These are phyloP conservation scores for Syrmaticus mikado DNA, from an alignment of 2,113 vertebrate genomes.

Conservation along the genomic window DNA sequence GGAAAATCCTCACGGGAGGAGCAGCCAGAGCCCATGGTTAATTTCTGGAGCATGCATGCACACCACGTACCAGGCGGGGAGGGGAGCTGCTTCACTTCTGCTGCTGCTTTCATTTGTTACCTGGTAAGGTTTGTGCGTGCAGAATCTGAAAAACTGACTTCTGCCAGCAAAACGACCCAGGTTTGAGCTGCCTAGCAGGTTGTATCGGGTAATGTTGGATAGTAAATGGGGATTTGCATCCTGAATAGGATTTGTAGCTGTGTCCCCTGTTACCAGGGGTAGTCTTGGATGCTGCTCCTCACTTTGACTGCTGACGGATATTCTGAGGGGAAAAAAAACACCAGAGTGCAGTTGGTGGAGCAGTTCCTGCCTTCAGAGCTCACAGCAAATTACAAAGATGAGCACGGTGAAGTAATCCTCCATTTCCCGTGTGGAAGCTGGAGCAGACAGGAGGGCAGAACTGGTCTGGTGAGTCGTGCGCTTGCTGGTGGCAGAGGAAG, in stretches of 20 bases:
- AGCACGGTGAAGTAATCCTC: neutral
- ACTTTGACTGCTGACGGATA: slow-evolving; percentile 14
- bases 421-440: slow-evolving; percentile 17
- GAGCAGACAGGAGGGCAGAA: slow-evolving; percentile 12
- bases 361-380: neutral
- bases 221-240: neutral
- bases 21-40: slow-evolving; percentile 39
- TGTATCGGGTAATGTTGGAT: neutral
- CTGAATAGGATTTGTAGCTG: neutral
- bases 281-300: slow-evolving; percentile 19
- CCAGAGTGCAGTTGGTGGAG: neutral
- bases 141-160: slow-evolving; percentile 13
- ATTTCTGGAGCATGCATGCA: slow-evolving; percentile 17
- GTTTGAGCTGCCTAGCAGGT: neutral
- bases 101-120: neutral
- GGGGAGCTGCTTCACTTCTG: neutral
- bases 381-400: neutral
- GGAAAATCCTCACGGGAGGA: slow-evolving; percentile 34
- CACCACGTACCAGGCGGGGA: neutral
- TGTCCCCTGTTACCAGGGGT: neutral
- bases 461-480: neutral
- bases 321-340: neutral
- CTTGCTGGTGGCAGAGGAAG: slow-evolving; percentile 15
- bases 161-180: neutral
- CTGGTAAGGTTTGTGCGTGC: neutral